Evolutionary conservation across 2,113 vertebrate genomes (phyloP), one percentile per base, ranked within the genome.

Genomic region (Bujurquina vittata): DNA sequence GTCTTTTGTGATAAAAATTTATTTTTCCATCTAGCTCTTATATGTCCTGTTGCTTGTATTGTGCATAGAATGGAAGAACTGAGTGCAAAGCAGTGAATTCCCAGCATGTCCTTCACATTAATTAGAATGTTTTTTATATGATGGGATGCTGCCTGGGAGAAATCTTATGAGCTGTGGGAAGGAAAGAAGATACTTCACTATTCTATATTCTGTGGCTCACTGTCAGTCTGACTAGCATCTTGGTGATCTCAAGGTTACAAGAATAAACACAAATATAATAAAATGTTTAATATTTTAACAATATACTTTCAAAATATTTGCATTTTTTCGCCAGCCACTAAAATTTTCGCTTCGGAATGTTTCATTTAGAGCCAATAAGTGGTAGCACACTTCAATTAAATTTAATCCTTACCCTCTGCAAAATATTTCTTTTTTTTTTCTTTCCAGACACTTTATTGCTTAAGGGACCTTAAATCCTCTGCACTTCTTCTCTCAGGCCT

Each of bases 61-160:
- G 31, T 20, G 5, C 52, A 2, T 31, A 52, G 23, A 52, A 52
- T 12, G 43, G 10, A 46, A 72, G 40, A 49, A 6, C 46, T 52
- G 2, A 35, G 20, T 55, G 61, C 14, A 40, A 49, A 73, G 43
- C 26, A 49, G 40, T 49, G 7, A 79, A 83, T 69, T 88, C 31
- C 33, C 26, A 60, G 8, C 52, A 72, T 75, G 59, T 49, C 15
- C 22, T 54, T 74, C 14, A 43, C 40, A 35, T 80, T 75, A 75
- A 84, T 63, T 46, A 77, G 22, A 23, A 65, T 75, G 40, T 86
- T 78, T 72, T 75, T 56, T 65, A 63, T 69, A 74, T 80, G 56
- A 78, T 78, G 33, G 57, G 74, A 89, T 88, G 83, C 80, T 61
- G 77, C 77, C 78, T 84, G 62, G 62, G 74, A 79, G 31, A 77